phyloP scores from a whole-genome alignment of 1,140 invertebrate genomes.

The Neotoxoptera formosana region DNA sequence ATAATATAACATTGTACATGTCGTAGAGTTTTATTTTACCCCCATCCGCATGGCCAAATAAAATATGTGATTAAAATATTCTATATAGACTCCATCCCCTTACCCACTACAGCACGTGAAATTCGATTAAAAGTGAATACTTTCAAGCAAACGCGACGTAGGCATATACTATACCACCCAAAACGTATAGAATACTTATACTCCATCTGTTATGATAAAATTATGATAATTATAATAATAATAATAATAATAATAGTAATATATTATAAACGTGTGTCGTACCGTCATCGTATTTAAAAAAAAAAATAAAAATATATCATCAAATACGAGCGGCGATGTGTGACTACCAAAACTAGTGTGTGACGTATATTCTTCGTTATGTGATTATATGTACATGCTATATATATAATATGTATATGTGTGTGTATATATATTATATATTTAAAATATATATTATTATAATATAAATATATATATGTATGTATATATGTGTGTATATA shows the following conservation, averaged over 20 bases:
- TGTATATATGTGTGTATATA: not conserved
- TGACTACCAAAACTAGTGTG: conserved; percentile 45
- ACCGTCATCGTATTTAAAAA: not conserved
- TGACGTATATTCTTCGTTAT: conserved; percentile 5
- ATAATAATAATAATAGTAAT: not conserved
- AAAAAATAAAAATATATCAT: conserved; percentile 9
- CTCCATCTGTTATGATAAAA: not conserved
- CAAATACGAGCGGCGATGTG: conserved; percentile 33
- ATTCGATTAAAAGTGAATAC: not conserved
- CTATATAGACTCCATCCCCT: not conserved
- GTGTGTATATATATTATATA: no score
- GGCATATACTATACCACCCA: not conserved
- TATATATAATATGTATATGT: not conserved
- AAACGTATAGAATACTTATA: not conserved
- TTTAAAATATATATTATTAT: no score
- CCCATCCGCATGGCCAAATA: not conserved
- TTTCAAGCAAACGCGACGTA: not conserved
- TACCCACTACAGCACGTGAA: not conserved
- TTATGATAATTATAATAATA: not conserved
- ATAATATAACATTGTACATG: not conserved
- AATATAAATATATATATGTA: not conserved
- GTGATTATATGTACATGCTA: not conserved
- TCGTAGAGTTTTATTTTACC: conserved; percentile 19
- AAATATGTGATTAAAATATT: not conserved
- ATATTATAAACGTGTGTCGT: not conserved